Percentiles rank a stretch among this genome's conserved stretches.
Conservation (phyloP, 2,797 vertebrate species). For the Manis pentadactyla region DNA sequence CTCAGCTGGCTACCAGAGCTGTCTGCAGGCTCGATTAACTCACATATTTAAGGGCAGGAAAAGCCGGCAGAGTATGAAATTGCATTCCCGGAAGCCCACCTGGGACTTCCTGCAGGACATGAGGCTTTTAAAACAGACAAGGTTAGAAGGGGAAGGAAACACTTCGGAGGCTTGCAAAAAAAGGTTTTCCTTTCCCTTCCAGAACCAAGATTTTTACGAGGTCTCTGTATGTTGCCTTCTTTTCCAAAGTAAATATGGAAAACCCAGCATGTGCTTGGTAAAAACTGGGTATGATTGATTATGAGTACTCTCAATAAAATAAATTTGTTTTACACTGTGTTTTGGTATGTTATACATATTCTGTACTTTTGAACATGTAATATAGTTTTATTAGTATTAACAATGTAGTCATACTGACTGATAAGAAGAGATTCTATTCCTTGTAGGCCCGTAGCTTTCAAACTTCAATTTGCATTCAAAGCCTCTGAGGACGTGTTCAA, state of each 20-base stretch:
- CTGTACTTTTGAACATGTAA: background rate
- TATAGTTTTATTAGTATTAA: background rate
- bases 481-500: background rate
- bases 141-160: background rate
- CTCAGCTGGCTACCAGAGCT: background rate
- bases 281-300: background rate
- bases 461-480: background rate
- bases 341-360: background rate
- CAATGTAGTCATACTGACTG: background rate
- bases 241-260: background rate
- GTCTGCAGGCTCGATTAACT: slow-evolving; percentile 27
- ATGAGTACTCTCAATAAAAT: background rate
- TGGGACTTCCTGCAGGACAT: background rate
- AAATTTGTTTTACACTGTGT: background rate
- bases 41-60: slow-evolving; percentile 7
- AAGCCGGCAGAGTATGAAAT: background rate
- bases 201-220: background rate
- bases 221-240: background rate
- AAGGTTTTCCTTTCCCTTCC: background rate
- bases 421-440: background rate
- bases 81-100: background rate
- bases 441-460: background rate
- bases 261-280: background rate
- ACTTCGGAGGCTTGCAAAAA: background rate
- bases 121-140: background rate